phyloP scores from a whole-genome alignment of 2,797 vertebrate species.

The Malacoraja senta region DNA sequence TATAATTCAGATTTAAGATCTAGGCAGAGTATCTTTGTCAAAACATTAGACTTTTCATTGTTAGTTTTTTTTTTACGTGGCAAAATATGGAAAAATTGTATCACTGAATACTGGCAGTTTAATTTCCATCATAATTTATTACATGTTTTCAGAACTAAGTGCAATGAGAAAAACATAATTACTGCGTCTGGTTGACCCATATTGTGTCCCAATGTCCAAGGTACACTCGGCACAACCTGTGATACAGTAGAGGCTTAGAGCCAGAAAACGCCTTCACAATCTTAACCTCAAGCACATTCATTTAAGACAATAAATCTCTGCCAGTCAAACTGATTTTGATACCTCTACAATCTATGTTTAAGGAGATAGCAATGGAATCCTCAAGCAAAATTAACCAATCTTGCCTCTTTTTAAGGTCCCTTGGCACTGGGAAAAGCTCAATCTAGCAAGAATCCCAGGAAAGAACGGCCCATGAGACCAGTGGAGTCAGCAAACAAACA shows the following conservation, averaged over 20 bases:
- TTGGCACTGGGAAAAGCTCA: no score
- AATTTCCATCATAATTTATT: neutral
- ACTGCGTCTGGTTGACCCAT: neutral
- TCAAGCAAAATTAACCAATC: no score
- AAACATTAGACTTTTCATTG: no score
- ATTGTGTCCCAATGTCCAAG: neutral
- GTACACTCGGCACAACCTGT: neutral
- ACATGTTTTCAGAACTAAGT: neutral
- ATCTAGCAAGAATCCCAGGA: no score
- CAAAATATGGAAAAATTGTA: no score
- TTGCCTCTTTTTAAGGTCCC: no score
- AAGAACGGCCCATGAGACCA: no score
- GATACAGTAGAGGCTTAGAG: neutral
- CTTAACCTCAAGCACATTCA: neutral
- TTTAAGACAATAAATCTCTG: neutral
- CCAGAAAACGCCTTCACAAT: neutral
- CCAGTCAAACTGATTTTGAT: neutral
- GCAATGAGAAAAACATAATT: neutral
- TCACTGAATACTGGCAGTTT: neutral
- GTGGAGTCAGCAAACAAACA: no score
- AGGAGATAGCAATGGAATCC: neutral
- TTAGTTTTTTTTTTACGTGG: no score
- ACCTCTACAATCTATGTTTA: neutral
- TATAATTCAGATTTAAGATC: no score
- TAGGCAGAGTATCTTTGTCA: no score